A percentile compares a stretch with the other conserved stretches of the same genome.
Conservation (phyloP, 1,140 invertebrate genomes). For the Hypothenemus hampei region DNA sequence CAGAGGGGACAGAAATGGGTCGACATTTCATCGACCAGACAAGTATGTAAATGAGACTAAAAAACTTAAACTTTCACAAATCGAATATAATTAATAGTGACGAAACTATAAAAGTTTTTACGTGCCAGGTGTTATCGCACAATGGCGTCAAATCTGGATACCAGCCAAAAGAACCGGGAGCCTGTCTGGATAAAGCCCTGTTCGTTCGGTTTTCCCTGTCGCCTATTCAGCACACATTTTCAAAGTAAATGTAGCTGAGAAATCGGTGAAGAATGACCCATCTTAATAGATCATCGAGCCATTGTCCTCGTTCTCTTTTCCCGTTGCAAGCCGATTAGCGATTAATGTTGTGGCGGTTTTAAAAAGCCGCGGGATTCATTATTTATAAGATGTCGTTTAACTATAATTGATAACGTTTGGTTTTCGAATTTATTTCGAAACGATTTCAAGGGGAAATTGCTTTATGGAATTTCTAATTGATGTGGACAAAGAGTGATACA, state of each 20-base stretch:
- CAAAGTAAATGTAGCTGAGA: constrained; percentile 47
- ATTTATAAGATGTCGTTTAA: constrained; percentile 29
- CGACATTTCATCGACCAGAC: background rate
- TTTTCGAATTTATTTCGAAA: too few relatives aligned
- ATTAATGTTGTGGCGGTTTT: constrained; percentile 44
- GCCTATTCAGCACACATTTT: constrained; percentile 40
- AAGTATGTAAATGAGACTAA: constrained; percentile 9
- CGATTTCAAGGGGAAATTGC: too few relatives aligned
- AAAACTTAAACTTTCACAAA: background rate
- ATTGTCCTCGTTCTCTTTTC: constrained; percentile 39
- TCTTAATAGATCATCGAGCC: constrained; percentile 44
- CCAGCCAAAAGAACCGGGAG: background rate
- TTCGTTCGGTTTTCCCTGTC: constrained; percentile 5
- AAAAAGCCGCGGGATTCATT: constrained; percentile 30
- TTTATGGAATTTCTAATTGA: too few relatives aligned
- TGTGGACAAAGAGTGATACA: too few relatives aligned
- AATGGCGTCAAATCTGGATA: constrained; percentile 1
- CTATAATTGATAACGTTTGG: too few relatives aligned
- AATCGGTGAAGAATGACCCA: constrained; percentile 46
- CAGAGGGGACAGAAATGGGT: background rate
- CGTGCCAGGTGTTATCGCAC: background rate
- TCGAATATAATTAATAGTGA: background rate
- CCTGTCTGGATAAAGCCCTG: constrained; percentile 14
- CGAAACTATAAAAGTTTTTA: background rate
- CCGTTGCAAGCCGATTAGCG: constrained; percentile 39